These are phyloP conservation scores for Ciconia nigra DNA, from an alignment of 2,797 vertebrate genomes.

Conservation along the genomic window DNA sequence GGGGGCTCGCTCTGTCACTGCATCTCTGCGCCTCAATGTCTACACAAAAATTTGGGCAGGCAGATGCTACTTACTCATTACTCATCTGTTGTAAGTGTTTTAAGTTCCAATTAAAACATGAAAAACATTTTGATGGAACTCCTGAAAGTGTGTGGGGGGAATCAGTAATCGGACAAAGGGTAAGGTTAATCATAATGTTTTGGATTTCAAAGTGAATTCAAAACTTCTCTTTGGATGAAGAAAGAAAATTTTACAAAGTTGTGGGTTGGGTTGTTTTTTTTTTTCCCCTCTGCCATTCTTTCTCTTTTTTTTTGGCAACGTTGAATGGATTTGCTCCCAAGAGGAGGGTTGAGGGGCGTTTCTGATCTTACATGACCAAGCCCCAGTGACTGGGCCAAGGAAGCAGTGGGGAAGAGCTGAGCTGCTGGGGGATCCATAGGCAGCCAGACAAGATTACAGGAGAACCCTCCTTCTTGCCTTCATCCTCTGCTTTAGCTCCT, in stretches of 20 bases:
- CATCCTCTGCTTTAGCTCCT: not conserved
- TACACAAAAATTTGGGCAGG: not conserved
- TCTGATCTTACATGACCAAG: not conserved
- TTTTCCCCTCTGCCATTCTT: no score
- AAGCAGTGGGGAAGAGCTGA: not conserved
- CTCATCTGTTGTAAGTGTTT: not conserved
- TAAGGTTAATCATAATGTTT: not conserved
- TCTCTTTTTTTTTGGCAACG: not conserved
- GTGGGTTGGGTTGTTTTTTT: not conserved
- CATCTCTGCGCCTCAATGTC: not conserved
- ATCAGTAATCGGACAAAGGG: not conserved
- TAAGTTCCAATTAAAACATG: not conserved
- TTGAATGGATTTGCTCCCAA: not conserved
- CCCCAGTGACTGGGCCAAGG: not conserved
- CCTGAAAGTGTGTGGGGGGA: no score
- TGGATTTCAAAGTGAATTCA: not conserved
- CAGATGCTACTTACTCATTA: not conserved
- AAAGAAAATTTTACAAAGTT: not conserved
- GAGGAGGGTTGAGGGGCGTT: not conserved
- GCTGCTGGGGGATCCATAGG: no score
- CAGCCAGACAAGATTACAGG: not conserved
- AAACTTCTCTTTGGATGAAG: not conserved
- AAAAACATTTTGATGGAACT: not conserved
- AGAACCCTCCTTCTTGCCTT: not conserved
- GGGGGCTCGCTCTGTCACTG: accelerated